These are phyloP conservation scores for Xestia c-nigrum DNA, from an alignment of 2,888 invertebrate genomes.

Conservation along the genomic window DNA sequence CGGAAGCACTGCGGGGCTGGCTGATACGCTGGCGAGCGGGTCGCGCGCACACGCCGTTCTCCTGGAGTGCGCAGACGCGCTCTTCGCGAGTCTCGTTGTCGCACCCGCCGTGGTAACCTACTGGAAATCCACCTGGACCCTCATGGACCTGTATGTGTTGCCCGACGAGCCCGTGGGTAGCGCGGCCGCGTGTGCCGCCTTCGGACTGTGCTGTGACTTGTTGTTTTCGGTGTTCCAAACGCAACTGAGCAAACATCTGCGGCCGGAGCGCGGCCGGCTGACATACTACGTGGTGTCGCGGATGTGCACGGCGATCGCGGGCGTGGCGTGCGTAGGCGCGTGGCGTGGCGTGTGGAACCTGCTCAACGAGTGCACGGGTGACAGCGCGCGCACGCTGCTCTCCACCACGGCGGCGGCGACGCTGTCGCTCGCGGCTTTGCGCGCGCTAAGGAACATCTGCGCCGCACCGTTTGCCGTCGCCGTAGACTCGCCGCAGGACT, in stretches of 20 bases:
- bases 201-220: slow-evolving; percentile 93
- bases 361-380: slow-evolving; percentile 93
- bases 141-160: slow-evolving; percentile 93
- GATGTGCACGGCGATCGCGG: slow-evolving; percentile 94
- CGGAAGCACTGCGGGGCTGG: slow-evolving; percentile 92
- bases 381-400: slow-evolving; percentile 90
- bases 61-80: slow-evolving; percentile 93
- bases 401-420: slow-evolving; percentile 92
- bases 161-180: slow-evolving; percentile 91
- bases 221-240: slow-evolving; percentile 93
- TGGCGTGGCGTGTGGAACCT: slow-evolving; percentile 96
- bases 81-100: slow-evolving; percentile 93
- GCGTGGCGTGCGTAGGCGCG: slow-evolving; percentile 95
- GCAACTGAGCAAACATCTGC: slow-evolving; percentile 87
- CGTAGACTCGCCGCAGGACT: slow-evolving; percentile 94
- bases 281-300: slow-evolving; percentile 93
- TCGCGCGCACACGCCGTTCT: slow-evolving; percentile 88
- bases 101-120: slow-evolving; percentile 96
- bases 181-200: slow-evolving; percentile 92
- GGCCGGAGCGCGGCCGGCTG: slow-evolving; percentile 93
- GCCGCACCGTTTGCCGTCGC: slow-evolving; percentile 95
- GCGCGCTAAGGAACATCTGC: slow-evolving; percentile 94
- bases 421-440: slow-evolving; percentile 92
- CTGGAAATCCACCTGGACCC: slow-evolving; percentile 96
- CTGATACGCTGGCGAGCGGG: slow-evolving; percentile 91